Percentiles rank a stretch among this genome's conserved stretches.
These are phyloP conservation scores for Muschampia plurimacula DNA, from an alignment of 2,888 invertebrate genomes.

Conservation along the genomic window DNA sequence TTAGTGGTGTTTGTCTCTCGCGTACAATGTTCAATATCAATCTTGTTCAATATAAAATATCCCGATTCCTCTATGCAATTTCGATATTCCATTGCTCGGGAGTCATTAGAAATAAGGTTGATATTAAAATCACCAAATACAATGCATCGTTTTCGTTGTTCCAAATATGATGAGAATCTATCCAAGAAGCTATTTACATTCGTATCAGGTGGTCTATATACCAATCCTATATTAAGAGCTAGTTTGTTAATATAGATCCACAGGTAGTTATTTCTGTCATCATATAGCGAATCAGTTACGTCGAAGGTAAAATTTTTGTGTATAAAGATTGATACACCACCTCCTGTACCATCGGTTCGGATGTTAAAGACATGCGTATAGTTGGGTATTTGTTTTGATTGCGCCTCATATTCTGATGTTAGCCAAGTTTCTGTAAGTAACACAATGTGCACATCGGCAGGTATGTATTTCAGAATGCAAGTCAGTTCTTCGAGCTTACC, in stretches of 20 bases:
- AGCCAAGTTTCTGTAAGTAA: slow-evolving; percentile 46
- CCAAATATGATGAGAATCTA: neutral
- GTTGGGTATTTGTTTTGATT: slow-evolving; percentile 26
- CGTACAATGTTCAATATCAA: neutral
- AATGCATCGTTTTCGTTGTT: neutral
- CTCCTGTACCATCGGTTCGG: slow-evolving; percentile 11
- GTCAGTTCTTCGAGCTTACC: neutral
- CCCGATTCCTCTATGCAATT: neutral
- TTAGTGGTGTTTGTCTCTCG: neutral
- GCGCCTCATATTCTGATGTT: slow-evolving; percentile 8
- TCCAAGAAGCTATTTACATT: neutral
- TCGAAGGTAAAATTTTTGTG: slow-evolving; percentile 18
- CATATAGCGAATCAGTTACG: neutral
- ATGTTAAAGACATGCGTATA: slow-evolving; percentile 34
- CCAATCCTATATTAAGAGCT: slow-evolving; percentile 1
- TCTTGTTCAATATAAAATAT: neutral
- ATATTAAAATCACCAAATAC: neutral
- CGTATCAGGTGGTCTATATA: neutral
- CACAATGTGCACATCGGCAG: slow-evolving; percentile 30
- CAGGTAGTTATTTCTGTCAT: neutral
- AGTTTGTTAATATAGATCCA: neutral
- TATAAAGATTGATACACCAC: slow-evolving; percentile 7
- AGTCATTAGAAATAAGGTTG: neutral
- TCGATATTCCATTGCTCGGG: too few relatives aligned
- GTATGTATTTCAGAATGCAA: neutral